A percentile compares a stretch with the other conserved stretches of the same genome.
These are phyloP conservation scores for Beroe forskalii DNA, from an alignment of 37 sponge, comb jelly and placozoan species.

Conservation along the genomic window DNA sequence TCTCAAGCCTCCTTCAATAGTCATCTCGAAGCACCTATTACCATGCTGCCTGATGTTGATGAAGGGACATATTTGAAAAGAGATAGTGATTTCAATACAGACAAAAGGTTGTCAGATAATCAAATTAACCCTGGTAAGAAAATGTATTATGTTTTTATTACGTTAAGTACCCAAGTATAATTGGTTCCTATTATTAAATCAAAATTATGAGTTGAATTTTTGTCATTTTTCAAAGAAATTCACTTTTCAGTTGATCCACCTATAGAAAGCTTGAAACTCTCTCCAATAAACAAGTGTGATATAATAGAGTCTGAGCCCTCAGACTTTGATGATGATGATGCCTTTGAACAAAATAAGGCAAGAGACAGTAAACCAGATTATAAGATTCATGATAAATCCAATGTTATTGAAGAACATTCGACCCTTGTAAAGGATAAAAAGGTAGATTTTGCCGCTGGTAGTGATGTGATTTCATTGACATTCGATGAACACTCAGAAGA, in stretches of 20 bases:
- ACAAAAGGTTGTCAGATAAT: neutral
- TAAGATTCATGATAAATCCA: too few relatives aligned
- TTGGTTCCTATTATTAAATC: too few relatives aligned
- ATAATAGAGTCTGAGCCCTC: neutral
- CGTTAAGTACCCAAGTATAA: too few relatives aligned
- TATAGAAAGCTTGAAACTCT: neutral
- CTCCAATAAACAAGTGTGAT: neutral
- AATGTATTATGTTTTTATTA: too few relatives aligned
- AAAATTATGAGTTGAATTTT: too few relatives aligned
- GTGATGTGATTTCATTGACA: constrained; percentile 49
- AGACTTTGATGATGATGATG: neutral
- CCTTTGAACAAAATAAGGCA: neutral
- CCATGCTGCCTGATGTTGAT: constrained; percentile 50
- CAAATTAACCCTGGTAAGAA: neutral
- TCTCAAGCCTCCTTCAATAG: constrained; percentile 52
- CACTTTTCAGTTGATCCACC: constrained; percentile 23
- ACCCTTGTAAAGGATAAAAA: constrained; percentile 1
- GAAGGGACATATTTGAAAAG: constrained; percentile 9
- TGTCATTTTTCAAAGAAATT: too few relatives aligned
- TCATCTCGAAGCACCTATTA: constrained; percentile 1
- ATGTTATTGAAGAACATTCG: neutral
- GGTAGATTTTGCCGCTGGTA: constrained; percentile 45
- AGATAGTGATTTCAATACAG: neutral
- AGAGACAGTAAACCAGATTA: neutral
- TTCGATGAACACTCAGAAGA: neutral